Evolutionary conservation across 2,888 invertebrate species (phyloP), one percentile per base, ranked within the genome.

Genomic region (Cantharis flavilabris): DNA sequence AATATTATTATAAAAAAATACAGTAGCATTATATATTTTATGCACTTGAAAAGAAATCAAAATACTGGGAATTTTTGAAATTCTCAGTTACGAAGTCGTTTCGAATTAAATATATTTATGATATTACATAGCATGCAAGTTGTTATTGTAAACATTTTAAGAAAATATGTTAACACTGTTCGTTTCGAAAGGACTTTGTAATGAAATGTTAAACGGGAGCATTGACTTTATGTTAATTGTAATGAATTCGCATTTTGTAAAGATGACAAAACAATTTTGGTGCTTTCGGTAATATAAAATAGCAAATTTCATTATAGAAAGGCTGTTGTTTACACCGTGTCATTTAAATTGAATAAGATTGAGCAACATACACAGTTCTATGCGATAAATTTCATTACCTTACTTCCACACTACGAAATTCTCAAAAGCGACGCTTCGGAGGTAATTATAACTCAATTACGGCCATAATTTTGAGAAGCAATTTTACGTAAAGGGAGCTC

Each of bases 341-440:
- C 70, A 69, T 65, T 76, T 64, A 79, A 79, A 76, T 72, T 79
- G 77, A 80, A 80, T 76, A 71, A 77, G 74, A 79, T 78, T 78
- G 78, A 71, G 74, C 75, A 65, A 75, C 71, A 75, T 67, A 67
- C 75, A 75, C 71, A 75, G 71, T 71, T 77, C 74, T 75, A 74
- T 74, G 73, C 75, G 79, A 69, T 75, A 76, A 80, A 80, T 73
- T 81, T 78, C 77, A 78, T 80, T 80, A 78, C 78, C 76, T 70
- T 75, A 70, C 75, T 75, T 71, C 71, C 75, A 75, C 75, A 69
- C 72, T 77, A 49, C 69, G 26, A 72, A 79, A 73, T 73, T 63
- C 71, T 75, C 79, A 73, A 78, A 80, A 80, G 79, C 76, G 75
- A 78, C 76, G 76, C 78, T 79, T 79, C 69, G 63, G 20, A 67